Evolutionary conservation across 2,113 vertebrate genomes (phyloP).

Genomic region (Urocolius indicus): DNA sequence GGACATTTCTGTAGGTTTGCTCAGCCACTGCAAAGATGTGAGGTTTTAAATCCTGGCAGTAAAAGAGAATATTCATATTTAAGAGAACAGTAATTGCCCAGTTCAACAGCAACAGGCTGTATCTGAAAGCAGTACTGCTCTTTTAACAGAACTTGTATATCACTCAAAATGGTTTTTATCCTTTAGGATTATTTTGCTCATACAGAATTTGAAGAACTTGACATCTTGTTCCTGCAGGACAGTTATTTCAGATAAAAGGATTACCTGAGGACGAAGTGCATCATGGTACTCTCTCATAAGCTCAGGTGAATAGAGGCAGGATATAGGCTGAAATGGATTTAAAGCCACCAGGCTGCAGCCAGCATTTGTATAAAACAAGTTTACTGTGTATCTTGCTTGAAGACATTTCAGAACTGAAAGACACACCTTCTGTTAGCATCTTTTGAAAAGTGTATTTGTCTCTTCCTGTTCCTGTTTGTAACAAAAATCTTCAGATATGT

Average conservation of each 20-base stretch:
- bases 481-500: not conserved
- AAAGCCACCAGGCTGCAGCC: conserved; percentile 96
- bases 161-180: not conserved
- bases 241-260: not conserved
- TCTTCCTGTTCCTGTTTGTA: not conserved
- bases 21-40: conserved; percentile 95
- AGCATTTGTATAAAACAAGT: conserved; percentile 93
- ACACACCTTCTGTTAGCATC: conserved; percentile 37
- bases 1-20: conserved; percentile 92
- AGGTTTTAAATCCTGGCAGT: conserved; percentile 88
- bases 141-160: not conserved
- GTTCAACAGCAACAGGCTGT: not conserved
- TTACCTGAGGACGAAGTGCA: conserved; percentile 88
- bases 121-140: not conserved
- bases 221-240: not conserved
- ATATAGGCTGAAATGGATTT: conserved; percentile 91
- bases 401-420: conserved; percentile 92
- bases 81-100: not conserved
- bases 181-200: not conserved
- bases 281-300: conserved; percentile 91
- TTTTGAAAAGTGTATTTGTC: not conserved
- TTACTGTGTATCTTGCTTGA: conserved; percentile 87
- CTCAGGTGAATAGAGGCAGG: conserved; percentile 87
- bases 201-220: not conserved
- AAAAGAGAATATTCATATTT: not conserved